phyloP scores from a whole-genome alignment of 2,888 invertebrate genomes.

The Euzetes globulus region DNA sequence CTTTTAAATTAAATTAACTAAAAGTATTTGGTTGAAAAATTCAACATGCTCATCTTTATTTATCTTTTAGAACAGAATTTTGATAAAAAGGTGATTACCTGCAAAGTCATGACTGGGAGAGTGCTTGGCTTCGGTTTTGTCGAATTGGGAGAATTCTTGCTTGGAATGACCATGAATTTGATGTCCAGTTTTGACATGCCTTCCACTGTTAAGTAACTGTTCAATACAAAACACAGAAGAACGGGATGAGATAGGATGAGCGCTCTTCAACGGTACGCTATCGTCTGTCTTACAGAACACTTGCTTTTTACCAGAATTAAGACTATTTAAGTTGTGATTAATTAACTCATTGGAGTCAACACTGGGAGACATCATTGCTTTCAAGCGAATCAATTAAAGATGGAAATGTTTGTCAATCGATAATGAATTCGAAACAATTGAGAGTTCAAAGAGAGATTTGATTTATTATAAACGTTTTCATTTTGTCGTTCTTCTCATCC shows the following conservation, averaged over 20 bases:
- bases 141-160: not conserved
- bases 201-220: slow-evolving; percentile 11
- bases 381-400: not conserved
- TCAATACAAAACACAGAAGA: slow-evolving; percentile 22
- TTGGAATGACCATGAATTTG: not conserved
- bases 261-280: not conserved
- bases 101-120: not conserved
- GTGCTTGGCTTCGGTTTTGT: not conserved
- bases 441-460: no score
- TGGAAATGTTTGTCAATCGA: not conserved
- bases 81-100: not conserved
- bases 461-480: not conserved
- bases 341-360: slow-evolving; percentile 17
- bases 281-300: not conserved
- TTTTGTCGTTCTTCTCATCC: not conserved
- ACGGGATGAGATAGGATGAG: slow-evolving; percentile 6
- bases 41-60: no score
- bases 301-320: slow-evolving; percentile 12
- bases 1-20: no score
- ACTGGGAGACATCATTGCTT: slow-evolving; percentile 25
- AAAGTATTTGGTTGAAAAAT: no score
- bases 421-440: not conserved
- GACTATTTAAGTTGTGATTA: not conserved
- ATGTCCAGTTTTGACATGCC: not conserved
- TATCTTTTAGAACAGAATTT: not conserved